Conservation (phyloP, 2,797 vertebrate species). For the Enteromius radiatus region DNA sequence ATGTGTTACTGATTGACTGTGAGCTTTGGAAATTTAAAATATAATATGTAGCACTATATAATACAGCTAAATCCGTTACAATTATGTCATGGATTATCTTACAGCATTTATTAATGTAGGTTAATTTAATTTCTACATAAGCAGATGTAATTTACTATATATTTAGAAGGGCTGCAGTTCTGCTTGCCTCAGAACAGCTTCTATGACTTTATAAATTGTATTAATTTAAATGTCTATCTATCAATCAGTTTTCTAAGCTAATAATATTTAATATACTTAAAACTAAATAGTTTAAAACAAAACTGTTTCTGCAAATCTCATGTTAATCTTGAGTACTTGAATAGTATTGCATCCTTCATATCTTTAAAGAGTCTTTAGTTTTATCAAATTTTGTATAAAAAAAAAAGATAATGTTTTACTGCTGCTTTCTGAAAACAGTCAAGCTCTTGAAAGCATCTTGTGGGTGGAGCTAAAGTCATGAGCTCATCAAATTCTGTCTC, state of each 20-base stretch:
- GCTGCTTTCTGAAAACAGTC: background rate
- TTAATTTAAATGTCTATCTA: background rate
- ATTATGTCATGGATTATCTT: background rate
- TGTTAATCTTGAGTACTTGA: background rate
- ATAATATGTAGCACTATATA: background rate
- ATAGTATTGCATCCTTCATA: background rate
- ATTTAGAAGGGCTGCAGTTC: constrained; percentile 29
- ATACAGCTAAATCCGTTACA: background rate
- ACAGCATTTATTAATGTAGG: background rate
- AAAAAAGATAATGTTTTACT: background rate
- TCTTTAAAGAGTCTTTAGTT: background rate
- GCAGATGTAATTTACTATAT: constrained; percentile 15
- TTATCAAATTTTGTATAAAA: too few species aligned
- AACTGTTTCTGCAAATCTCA: background rate
- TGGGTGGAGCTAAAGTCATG: background rate
- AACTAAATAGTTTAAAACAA: background rate
- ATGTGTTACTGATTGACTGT: background rate
- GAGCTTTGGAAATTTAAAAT: background rate
- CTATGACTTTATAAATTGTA: background rate
- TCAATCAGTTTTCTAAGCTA: background rate
- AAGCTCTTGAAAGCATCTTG: background rate
- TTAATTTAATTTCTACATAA: background rate
- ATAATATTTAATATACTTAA: background rate
- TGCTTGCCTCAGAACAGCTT: constrained; percentile 26
- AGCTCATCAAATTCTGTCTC: background rate